Conservation (phyloP, 2,113 vertebrate genomes). For the Mola mola region DNA sequence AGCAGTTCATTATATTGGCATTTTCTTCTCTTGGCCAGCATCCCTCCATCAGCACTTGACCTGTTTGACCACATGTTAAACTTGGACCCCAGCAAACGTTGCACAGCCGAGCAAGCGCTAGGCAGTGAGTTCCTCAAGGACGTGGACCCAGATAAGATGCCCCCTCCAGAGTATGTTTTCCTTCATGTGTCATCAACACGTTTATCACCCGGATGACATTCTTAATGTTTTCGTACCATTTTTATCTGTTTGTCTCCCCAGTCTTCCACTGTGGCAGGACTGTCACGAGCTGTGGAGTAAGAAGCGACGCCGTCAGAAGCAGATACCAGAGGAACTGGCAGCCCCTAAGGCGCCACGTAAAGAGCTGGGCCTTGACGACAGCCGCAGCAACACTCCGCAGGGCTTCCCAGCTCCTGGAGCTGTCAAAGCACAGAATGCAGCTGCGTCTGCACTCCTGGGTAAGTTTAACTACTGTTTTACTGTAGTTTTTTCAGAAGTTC, state of each 20-base stretch:
- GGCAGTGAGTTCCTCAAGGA: constrained; percentile 94
- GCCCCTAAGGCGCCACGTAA: constrained; percentile 92
- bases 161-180: constrained; percentile 92
- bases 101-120: constrained; percentile 94
- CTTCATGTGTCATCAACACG: background rate
- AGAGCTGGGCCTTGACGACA: constrained; percentile 94
- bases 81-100: constrained; percentile 96
- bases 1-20: background rate
- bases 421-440: constrained; percentile 85
- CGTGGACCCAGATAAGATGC: constrained; percentile 97
- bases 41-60: constrained; percentile 92
- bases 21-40: constrained; percentile 76
- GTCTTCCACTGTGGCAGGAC: constrained; percentile 98
- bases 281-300: constrained; percentile 99
- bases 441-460: constrained; percentile 77
- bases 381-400: constrained; percentile 96
- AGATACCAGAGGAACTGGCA: constrained; percentile 90
- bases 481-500: too few relatives aligned
- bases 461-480: constrained; percentile 18
- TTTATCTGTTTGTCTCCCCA: constrained; percentile 49
- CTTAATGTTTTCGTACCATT: background rate
- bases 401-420: constrained; percentile 86
- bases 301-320: constrained; percentile 96
- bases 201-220: background rate
- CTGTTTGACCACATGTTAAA: constrained; percentile 98